Evolutionary conservation across 2,888 invertebrate genomes (phyloP).

Genomic region (Megalurothrips usitatus): DNA sequence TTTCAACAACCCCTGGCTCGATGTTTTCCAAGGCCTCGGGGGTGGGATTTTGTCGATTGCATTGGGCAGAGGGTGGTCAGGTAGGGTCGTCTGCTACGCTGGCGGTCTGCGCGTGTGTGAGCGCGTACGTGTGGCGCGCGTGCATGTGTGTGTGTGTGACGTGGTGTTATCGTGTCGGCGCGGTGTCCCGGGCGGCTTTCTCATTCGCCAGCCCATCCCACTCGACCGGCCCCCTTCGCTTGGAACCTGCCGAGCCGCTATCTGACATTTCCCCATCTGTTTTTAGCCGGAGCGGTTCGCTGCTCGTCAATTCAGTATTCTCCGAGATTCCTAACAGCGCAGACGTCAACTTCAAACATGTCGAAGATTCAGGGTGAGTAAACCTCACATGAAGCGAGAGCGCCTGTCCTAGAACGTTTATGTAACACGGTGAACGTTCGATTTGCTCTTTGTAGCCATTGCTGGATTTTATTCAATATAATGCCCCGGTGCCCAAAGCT

Average conservation of each 20-base stretch:
- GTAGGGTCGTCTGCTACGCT: background rate
- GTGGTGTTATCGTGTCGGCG: background rate
- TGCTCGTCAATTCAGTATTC: background rate
- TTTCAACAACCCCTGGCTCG: too few species aligned
- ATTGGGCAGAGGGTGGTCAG: too few species aligned
- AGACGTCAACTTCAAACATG: background rate
- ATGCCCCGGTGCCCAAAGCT: too few species aligned
- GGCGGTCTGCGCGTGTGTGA: background rate
- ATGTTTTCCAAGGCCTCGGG: too few species aligned
- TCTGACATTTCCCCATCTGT: background rate
- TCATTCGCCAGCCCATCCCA: background rate
- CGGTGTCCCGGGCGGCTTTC: background rate
- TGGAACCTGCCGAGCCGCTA: background rate
- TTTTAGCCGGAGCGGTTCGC: background rate
- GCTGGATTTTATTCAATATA: too few species aligned
- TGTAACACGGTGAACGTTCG: too few species aligned
- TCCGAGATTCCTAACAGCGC: background rate
- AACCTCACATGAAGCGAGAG: too few species aligned
- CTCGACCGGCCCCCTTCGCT: background rate
- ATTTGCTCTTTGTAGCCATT: too few species aligned
- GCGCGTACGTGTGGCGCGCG: background rate
- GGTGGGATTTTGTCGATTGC: too few species aligned
- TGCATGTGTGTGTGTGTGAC: background rate
- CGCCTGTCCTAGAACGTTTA: too few species aligned
- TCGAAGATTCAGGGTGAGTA: background rate